These are phyloP conservation scores for Poeciliopsis infans DNA, from an alignment of 2,797 vertebrate genomes.

Conservation along the genomic window DNA sequence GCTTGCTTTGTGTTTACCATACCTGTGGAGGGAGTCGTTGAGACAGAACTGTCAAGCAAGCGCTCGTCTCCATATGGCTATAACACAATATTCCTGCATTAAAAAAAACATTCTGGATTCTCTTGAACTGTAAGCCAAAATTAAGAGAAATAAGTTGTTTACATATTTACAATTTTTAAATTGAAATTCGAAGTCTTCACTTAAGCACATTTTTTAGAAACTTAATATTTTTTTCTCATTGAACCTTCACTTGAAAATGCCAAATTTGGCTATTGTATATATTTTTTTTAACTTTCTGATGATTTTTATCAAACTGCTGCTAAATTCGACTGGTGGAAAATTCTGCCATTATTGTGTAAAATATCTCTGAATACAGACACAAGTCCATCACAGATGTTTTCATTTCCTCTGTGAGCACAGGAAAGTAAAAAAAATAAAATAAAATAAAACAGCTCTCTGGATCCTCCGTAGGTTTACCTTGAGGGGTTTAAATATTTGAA, in stretches of 20 bases:
- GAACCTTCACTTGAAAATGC: too few species aligned
- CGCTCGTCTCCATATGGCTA: background rate
- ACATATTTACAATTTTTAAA: background rate
- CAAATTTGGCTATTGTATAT: too few species aligned
- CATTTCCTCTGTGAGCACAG: background rate
- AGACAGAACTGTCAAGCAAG: background rate
- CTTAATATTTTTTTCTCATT: too few species aligned
- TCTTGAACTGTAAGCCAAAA: too few species aligned
- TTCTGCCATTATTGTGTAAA: background rate
- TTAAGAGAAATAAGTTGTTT: background rate
- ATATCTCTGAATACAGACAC: background rate
- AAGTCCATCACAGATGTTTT: background rate
- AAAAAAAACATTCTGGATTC: background rate
- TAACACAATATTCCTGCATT: background rate
- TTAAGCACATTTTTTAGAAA: too few species aligned
- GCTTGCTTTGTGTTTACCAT: background rate
- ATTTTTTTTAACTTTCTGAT: background rate
- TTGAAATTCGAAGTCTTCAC: too few species aligned
- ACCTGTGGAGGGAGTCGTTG: background rate
- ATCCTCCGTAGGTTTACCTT: background rate
- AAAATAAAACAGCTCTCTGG: background rate
- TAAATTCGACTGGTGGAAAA: background rate
- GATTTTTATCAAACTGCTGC: background rate
- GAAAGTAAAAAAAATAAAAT: background rate
- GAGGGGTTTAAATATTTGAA: constrained; percentile 2